phyloP scores from a whole-genome alignment of 2,888 invertebrate genomes.

The Rhaphigaster nebulosa region DNA sequence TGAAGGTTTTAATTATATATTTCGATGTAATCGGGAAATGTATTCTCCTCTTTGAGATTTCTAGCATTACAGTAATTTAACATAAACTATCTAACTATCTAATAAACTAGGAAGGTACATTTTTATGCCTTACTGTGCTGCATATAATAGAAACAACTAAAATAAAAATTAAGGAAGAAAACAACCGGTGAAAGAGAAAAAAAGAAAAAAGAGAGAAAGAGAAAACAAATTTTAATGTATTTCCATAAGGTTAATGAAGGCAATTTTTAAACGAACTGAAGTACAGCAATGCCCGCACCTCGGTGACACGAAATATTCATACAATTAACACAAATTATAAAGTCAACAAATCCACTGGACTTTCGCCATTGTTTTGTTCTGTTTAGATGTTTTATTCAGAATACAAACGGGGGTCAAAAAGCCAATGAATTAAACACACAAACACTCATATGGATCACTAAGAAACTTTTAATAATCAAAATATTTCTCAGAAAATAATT shows the following conservation, averaged over 20 bases:
- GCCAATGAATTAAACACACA: constrained; percentile 6
- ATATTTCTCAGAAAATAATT: not conserved
- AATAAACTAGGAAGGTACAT: too few relatives aligned
- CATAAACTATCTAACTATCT: too few relatives aligned
- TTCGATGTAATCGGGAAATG: too few relatives aligned
- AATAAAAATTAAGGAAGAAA: too few relatives aligned
- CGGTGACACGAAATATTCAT: not conserved
- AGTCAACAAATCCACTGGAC: not conserved
- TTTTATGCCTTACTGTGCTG: too few relatives aligned
- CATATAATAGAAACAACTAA: too few relatives aligned
- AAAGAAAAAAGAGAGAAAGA: not conserved
- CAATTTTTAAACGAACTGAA: not conserved
- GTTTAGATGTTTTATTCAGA: constrained; percentile 5
- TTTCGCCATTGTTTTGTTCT: not conserved
- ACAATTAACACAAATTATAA: constrained; percentile 5
- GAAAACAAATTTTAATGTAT: not conserved
- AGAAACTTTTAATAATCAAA: not conserved
- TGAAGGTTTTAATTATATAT: too few relatives aligned
- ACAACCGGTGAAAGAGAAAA: too few relatives aligned
- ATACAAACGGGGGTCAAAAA: not conserved
- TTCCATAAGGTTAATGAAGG: not conserved
- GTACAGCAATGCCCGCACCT: not conserved
- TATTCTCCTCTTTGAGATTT: too few relatives aligned
- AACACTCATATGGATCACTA: not conserved
- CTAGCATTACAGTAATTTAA: too few relatives aligned